Evolutionary conservation across 1,140 invertebrate genomes (phyloP), one percentile per base, ranked within the genome.

Genomic region (Stenopsyche tienmushanensis): DNA sequence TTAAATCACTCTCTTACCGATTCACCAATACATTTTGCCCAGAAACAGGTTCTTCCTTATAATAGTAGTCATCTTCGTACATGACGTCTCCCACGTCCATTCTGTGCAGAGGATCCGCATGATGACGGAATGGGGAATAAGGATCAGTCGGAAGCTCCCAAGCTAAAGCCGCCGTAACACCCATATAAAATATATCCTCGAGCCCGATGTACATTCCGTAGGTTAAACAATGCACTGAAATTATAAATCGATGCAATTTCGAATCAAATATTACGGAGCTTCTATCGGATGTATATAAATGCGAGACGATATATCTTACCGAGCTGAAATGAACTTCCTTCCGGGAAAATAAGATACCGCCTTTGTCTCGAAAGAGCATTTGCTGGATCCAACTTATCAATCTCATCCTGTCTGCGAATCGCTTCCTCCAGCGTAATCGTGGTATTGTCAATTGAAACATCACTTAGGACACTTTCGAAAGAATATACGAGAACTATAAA

Each of bases 291-390:
- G n/a, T n/a, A n/a, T n/a, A n/a, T n/a, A n/a, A n/a, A n/a, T n/a
- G n/a, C n/a, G n/a, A n/a, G n/a, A n/a, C n/a, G n/a, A n/a, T n/a
- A n/a, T n/a, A n/a, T n/a, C 85, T 85, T 73, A 91, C 89, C 79
- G 78, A 90, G 77, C 77, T 87, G 85, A 68, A 90, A 84, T 59
- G 88, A 90, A 69, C 88, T 90, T 52, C 90, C 89, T 78, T 90
- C 88, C 1, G 89, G 88, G 77, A 91, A 92, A 65, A 89, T 81
- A 45, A 92, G 79, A 79, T 90, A 91, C 65, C 90, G 82, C 72
- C 85, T 88, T 70, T 81, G 83, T 62, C 89, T 81, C 1, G 85
- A 86, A 62, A 87, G 76, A 66, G 82, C 64, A 66, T 70, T 68
- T 18, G 54, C 62, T 50, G 23, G n/a, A 3, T 23, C 45, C 26